Evolutionary conservation across 2,113 vertebrate genomes (phyloP).

Genomic region (Strix aluco): DNA sequence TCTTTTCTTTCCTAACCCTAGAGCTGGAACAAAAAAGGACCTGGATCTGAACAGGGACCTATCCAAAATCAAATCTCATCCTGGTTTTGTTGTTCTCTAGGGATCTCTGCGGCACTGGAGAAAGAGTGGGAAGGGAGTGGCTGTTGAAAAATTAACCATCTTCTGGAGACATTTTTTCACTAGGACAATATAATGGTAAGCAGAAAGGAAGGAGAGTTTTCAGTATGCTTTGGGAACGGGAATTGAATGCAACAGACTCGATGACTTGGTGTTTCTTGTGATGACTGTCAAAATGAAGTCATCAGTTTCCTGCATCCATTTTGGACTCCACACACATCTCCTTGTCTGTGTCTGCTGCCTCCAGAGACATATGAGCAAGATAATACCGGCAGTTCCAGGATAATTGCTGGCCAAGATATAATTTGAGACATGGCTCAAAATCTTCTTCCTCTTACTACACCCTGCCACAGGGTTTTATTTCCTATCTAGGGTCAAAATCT

Average conservation of each 20-base stretch:
- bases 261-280: slow-evolving; percentile 7
- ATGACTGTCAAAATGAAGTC: slow-evolving; percentile 36
- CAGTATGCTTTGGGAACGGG: background rate
- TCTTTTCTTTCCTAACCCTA: background rate
- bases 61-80: background rate
- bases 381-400: background rate
- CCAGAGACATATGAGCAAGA: slow-evolving; percentile 11
- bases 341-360: slow-evolving; percentile 12
- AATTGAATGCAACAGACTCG: background rate
- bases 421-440: background rate
- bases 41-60: background rate
- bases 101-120: background rate
- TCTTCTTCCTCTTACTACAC: background rate
- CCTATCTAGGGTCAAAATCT: background rate
- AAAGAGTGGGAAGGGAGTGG: background rate
- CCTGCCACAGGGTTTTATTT: background rate
- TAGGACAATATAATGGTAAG: background rate
- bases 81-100: background rate
- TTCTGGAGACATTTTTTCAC: background rate
- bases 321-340: background rate
- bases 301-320: slow-evolving; percentile 23
- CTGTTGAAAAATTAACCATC: background rate
- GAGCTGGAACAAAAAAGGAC: background rate
- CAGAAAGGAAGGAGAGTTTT: background rate
- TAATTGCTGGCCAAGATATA: background rate